Percentiles rank a stretch among this genome's conserved stretches.
Evolutionary conservation across 2,888 invertebrate species (phyloP).

Genomic region (Hypena proboscidalis): DNA sequence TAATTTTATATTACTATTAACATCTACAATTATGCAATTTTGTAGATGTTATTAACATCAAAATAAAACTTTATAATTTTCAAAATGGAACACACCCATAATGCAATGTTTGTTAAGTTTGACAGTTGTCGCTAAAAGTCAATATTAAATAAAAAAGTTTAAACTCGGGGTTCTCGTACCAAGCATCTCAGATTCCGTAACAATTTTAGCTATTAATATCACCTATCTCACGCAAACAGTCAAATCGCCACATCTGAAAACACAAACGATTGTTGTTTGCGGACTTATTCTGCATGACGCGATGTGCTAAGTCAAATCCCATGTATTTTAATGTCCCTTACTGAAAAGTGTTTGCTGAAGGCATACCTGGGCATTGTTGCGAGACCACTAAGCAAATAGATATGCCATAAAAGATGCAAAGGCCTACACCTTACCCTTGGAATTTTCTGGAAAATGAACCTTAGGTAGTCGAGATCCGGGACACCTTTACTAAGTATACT

Average conservation of each 20-base stretch:
- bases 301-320: slow-evolving; percentile 59
- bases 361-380: slow-evolving; percentile 66
- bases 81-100: too few species aligned
- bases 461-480: slow-evolving; percentile 3
- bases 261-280: slow-evolving; percentile 43
- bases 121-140: too few species aligned
- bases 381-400: slow-evolving; percentile 66
- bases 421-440: slow-evolving; percentile 33
- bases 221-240: slow-evolving; percentile 27
- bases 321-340: slow-evolving; percentile 50
- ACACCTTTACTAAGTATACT: not conserved
- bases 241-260: slow-evolving; percentile 22
- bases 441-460: slow-evolving; percentile 18
- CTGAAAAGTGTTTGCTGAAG: slow-evolving; percentile 58
- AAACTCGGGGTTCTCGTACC: too few species aligned
- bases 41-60: too few species aligned
- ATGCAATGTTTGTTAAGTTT: too few species aligned
- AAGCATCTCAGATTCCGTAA: not conserved
- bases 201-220: slow-evolving; percentile 29
- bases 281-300: slow-evolving; percentile 38
- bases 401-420: slow-evolving; percentile 47
- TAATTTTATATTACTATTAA: too few species aligned
- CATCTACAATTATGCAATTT: too few species aligned
- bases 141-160: too few species aligned
- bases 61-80: too few species aligned